Evolutionary conservation across 2,888 invertebrate species (phyloP).

Genomic region (Quadroppia sp.): DNA sequence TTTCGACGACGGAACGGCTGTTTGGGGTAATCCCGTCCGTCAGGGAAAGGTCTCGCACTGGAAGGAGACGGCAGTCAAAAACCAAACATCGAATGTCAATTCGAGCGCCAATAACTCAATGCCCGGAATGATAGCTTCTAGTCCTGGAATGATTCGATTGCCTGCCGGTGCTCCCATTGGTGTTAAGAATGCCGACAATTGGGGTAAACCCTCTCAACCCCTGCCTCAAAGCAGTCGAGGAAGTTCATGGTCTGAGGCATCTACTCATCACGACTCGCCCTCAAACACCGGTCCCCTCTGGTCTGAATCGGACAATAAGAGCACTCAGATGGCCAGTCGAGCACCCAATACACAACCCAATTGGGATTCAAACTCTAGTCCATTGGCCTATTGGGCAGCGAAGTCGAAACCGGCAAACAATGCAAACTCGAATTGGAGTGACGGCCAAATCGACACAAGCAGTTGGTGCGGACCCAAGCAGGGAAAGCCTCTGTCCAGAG

Average conservation of each 20-base stretch:
- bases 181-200: slow-evolving; percentile 32
- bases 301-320: slow-evolving; percentile 40
- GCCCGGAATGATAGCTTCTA: slow-evolving; percentile 42
- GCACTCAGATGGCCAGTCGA: slow-evolving; percentile 38
- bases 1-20: slow-evolving; percentile 78
- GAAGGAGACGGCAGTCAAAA: slow-evolving; percentile 60
- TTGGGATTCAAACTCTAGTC: slow-evolving; percentile 41
- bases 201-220: slow-evolving; percentile 43
- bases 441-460: slow-evolving; percentile 60
- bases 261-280: slow-evolving; percentile 44
- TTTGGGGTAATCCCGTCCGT: slow-evolving; percentile 65
- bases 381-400: slow-evolving; percentile 27
- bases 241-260: slow-evolving; percentile 45
- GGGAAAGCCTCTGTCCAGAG: slow-evolving; percentile 59
- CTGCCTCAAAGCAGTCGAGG: slow-evolving; percentile 31
- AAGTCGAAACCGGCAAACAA: slow-evolving; percentile 53
- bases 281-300: slow-evolving; percentile 33
- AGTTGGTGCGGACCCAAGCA: slow-evolving; percentile 60
- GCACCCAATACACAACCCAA: slow-evolving; percentile 45
- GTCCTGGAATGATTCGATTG: slow-evolving; percentile 48
- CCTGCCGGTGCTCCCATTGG: slow-evolving; percentile 44
- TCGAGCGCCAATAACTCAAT: slow-evolving; percentile 40
- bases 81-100: slow-evolving; percentile 52
- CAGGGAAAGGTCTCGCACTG: slow-evolving; percentile 60
- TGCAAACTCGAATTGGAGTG: slow-evolving; percentile 54